These are phyloP conservation scores for Microchrysa polita DNA, from an alignment of 2,888 invertebrate genomes.

Conservation along the genomic window DNA sequence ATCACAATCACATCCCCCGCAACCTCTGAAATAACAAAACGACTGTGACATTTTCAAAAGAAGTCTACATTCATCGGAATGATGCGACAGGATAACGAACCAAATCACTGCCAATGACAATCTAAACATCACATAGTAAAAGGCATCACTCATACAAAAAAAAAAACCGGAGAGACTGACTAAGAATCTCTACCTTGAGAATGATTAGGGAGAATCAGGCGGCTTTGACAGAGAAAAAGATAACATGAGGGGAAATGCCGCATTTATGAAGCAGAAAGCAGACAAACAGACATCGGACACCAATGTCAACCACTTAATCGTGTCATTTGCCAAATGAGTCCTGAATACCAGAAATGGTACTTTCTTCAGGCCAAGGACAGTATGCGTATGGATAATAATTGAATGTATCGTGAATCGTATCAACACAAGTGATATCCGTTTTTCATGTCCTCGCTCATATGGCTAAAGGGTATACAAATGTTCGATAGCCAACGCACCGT, in stretches of 20 bases:
- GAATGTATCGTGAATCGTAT: neutral
- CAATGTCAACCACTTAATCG: slow-evolving; percentile 50
- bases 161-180: neutral
- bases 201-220: neutral
- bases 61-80: slow-evolving; percentile 38
- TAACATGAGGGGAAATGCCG: neutral
- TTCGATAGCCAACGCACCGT: neutral
- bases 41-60: slow-evolving; percentile 16
- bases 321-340: slow-evolving; percentile 49
- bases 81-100: slow-evolving; percentile 44
- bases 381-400: slow-evolving; percentile 9
- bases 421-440: too few species aligned
- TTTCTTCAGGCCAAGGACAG: neutral
- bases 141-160: neutral
- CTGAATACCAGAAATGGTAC: neutral
- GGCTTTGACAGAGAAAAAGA: neutral
- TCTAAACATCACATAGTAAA: slow-evolving; percentile 46
- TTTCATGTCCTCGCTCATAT: slow-evolving; percentile 11
- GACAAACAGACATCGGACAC: slow-evolving; percentile 42
- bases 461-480: slow-evolving; percentile 37
- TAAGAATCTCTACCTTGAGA: too few species aligned
- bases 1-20: neutral
- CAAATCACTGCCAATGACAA: slow-evolving; percentile 51
- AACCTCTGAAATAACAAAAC: neutral
- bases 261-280: slow-evolving; percentile 19